Evolutionary conservation across 2,888 invertebrate genomes (phyloP).

Genomic region (Idaea dimidiata): DNA sequence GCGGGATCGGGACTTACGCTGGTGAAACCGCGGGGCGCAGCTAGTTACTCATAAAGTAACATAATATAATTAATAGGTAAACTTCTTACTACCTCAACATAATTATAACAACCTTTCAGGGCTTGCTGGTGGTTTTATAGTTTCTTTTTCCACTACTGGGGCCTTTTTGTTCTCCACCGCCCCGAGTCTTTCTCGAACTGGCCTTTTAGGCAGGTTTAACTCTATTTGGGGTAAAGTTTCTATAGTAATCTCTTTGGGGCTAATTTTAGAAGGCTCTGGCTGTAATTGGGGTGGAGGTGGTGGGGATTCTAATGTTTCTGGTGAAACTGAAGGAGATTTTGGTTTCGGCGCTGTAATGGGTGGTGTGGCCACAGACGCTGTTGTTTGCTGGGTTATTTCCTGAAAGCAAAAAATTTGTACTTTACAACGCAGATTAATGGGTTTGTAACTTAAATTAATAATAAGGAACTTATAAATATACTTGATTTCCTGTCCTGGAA

Average conservation of each 20-base stretch:
- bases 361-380: slow-evolving; percentile 47
- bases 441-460: too few relatives aligned
- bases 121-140: slow-evolving; percentile 46
- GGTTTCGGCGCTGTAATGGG: slow-evolving; percentile 32
- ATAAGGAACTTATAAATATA: too few relatives aligned
- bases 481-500: too few relatives aligned
- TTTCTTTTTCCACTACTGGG: slow-evolving; percentile 42
- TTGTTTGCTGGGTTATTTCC: slow-evolving; percentile 60
- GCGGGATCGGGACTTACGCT: too few relatives aligned
- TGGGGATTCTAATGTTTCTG: slow-evolving; percentile 15
- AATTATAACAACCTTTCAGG: slow-evolving; percentile 72
- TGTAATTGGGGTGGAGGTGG: slow-evolving; percentile 20
- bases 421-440: background rate
- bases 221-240: slow-evolving; percentile 71
- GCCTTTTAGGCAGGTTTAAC: slow-evolving; percentile 71
- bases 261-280: slow-evolving; percentile 21
- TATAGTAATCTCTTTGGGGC: slow-evolving; percentile 34
- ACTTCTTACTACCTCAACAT: slow-evolving; percentile 59
- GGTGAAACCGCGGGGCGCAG: too few relatives aligned
- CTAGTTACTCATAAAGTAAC: slow-evolving; percentile 7
- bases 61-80: slow-evolving; percentile 13
- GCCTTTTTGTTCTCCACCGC: slow-evolving; percentile 45
- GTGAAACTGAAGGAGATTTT: slow-evolving; percentile 36
- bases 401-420: slow-evolving; percentile 32
- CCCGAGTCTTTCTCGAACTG: slow-evolving; percentile 69